Conservation (phyloP, 2,888 invertebrate species). For the Eristalis arbustorum region DNA sequence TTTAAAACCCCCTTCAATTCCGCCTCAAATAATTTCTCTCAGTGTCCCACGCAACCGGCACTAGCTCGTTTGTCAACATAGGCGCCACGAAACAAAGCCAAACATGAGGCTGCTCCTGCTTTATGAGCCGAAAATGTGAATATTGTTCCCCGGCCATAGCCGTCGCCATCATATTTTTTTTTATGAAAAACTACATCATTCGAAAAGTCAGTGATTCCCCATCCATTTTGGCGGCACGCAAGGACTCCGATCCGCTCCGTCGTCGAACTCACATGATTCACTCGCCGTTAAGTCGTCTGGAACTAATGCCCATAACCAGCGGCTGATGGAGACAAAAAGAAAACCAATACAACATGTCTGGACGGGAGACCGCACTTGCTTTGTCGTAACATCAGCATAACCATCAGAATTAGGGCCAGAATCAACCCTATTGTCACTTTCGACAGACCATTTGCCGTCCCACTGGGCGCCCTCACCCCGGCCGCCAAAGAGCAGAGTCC, state of each 20-base stretch:
- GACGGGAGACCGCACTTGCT: not conserved
- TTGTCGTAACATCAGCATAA: constrained; percentile 45
- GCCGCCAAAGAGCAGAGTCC: not conserved
- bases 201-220: constrained; percentile 6
- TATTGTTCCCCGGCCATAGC: not conserved
- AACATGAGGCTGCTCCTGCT: constrained; percentile 12
- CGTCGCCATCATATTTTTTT: not conserved
- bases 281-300: constrained; percentile 49
- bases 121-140: constrained; percentile 38
- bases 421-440: constrained; percentile 63
- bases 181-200: constrained; percentile 24
- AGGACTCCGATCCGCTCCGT: not conserved
- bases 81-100: constrained; percentile 26
- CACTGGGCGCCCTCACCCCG: not conserved
- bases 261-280: constrained; percentile 46
- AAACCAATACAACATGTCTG: constrained; percentile 41
- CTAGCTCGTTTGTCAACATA: constrained; percentile 1
- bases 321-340: constrained; percentile 6
- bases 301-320: constrained; percentile 50
- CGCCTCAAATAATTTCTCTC: not conserved
- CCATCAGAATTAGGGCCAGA: constrained; percentile 61
- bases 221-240: not conserved
- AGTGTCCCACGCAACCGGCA: not conserved
- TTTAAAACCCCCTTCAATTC: no score
- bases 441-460: constrained; percentile 62